Conservation (phyloP, 2,113 vertebrate genomes). For the Chaenocephalus aceratus region DNA sequence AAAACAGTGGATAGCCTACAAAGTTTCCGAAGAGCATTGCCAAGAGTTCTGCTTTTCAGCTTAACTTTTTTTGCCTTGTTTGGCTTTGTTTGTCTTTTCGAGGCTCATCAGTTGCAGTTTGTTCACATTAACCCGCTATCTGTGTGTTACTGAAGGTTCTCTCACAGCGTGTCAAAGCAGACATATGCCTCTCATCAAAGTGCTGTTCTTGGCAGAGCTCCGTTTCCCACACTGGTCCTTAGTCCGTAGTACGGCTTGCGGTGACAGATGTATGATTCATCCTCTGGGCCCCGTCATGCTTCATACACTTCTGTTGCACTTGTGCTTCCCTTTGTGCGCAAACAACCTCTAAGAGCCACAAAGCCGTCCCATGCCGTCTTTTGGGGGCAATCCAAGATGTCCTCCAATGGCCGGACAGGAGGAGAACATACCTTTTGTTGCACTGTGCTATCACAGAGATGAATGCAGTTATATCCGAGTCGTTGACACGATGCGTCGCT, state of each 20-base stretch:
- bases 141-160: conserved; percentile 14
- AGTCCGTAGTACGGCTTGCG: conserved; percentile 12
- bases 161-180: conserved; percentile 26
- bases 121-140: background rate
- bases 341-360: conserved; percentile 3
- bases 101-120: conserved; percentile 7
- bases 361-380: conserved; percentile 5
- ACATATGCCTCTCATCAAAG: conserved; percentile 30
- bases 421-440: conserved; percentile 9
- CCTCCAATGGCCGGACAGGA: background rate
- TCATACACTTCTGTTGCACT: conserved; percentile 46
- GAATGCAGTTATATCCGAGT: conserved; percentile 10
- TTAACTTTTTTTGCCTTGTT: conserved; percentile 15
- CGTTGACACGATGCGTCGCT: conserved; percentile 8
- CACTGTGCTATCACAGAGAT: conserved; percentile 9
- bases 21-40: conserved; percentile 54
- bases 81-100: conserved; percentile 31
- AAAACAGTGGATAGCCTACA: conserved; percentile 35
- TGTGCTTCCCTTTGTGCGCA: conserved; percentile 9
- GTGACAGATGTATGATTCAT: conserved; percentile 55
- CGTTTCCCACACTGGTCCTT: conserved; percentile 60
- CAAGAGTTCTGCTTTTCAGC: conserved; percentile 41
- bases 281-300: conserved; percentile 38
- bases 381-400: background rate
- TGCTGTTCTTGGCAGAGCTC: conserved; percentile 41